These are phyloP conservation scores for Agapornis canus DNA, from an alignment of 2,797 vertebrate species.

Conservation along the genomic window DNA sequence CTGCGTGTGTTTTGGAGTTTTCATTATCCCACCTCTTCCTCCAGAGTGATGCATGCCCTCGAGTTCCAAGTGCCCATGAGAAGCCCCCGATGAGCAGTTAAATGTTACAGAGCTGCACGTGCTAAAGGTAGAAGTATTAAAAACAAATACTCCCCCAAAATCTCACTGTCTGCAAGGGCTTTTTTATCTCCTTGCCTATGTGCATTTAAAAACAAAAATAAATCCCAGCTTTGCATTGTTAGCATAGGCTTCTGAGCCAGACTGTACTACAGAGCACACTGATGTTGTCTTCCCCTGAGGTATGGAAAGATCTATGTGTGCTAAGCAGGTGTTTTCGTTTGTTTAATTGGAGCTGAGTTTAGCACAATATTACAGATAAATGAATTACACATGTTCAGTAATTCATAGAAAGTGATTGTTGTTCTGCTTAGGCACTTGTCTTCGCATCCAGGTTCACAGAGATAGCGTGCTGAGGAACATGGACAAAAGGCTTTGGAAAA, in stretches of 20 bases:
- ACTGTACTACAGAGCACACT: conserved; percentile 48
- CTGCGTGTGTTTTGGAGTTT: neutral
- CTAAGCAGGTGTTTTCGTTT: conserved; percentile 82
- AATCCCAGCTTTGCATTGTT: conserved; percentile 46
- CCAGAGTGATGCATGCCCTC: neutral
- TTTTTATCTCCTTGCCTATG: neutral
- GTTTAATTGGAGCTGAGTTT: conserved; percentile 79
- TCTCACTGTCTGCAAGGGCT: neutral
- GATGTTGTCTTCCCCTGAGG: conserved; percentile 78
- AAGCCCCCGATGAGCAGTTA: neutral
- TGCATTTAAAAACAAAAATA: neutral
- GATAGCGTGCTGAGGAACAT: conserved; percentile 74
- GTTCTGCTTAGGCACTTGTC: conserved; percentile 74
- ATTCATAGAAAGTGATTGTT: conserved; percentile 81
- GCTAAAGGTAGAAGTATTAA: neutral
- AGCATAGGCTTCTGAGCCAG: conserved; percentile 54
- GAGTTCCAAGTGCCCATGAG: neutral
- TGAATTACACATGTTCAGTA: conserved; percentile 79
- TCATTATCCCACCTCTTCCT: neutral
- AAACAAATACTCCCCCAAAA: neutral
- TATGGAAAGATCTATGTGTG: conserved; percentile 74
- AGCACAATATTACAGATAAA: conserved; percentile 77
- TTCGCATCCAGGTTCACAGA: conserved; percentile 71
- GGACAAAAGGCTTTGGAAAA: conserved; percentile 52
- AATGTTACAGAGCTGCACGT: neutral